Conservation (phyloP, 1,140 invertebrate genomes). For the Anoplolepis gracilipes region DNA sequence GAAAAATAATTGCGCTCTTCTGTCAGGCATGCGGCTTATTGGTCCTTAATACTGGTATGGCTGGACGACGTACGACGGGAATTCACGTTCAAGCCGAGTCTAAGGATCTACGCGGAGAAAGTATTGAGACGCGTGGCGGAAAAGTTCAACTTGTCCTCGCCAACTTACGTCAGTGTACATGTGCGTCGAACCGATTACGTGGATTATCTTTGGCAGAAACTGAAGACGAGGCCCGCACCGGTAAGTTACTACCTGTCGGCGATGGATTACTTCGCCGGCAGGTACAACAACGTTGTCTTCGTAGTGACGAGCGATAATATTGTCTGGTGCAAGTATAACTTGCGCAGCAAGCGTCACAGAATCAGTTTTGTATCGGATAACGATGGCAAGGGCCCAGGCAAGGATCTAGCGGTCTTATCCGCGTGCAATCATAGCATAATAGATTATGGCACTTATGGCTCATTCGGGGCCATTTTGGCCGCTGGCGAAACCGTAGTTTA, state of each 20-base stretch:
- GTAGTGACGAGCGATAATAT: slow-evolving; percentile 89
- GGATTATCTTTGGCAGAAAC: slow-evolving; percentile 86
- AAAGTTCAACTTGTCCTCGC: slow-evolving; percentile 77
- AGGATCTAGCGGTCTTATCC: slow-evolving; percentile 89
- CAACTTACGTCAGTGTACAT: slow-evolving; percentile 87
- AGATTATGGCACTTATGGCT: slow-evolving; percentile 90
- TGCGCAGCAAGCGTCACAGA: slow-evolving; percentile 82
- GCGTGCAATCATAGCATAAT: slow-evolving; percentile 90
- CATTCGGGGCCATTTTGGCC: slow-evolving; percentile 89
- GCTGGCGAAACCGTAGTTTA: slow-evolving; percentile 88
- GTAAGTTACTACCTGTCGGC: slow-evolving; percentile 86
- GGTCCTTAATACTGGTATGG: slow-evolving; percentile 87
- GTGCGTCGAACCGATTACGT: slow-evolving; percentile 88
- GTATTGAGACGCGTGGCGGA: slow-evolving; percentile 82
- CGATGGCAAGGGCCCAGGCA: slow-evolving; percentile 84
- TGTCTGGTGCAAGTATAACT: slow-evolving; percentile 87
- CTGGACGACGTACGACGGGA: slow-evolving; percentile 87
- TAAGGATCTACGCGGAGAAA: slow-evolving; percentile 84
- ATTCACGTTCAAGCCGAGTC: slow-evolving; percentile 86
- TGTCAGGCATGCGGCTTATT: slow-evolving; percentile 85
- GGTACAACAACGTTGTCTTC: slow-evolving; percentile 86
- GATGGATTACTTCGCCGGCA: slow-evolving; percentile 87
- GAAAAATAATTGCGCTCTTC: not conserved
- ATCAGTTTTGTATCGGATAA: slow-evolving; percentile 86
- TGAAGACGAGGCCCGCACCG: slow-evolving; percentile 85